Evolutionary conservation across 2,113 vertebrate genomes (phyloP), one percentile per base, ranked within the genome.

Genomic region (Psettodes erumei): DNA sequence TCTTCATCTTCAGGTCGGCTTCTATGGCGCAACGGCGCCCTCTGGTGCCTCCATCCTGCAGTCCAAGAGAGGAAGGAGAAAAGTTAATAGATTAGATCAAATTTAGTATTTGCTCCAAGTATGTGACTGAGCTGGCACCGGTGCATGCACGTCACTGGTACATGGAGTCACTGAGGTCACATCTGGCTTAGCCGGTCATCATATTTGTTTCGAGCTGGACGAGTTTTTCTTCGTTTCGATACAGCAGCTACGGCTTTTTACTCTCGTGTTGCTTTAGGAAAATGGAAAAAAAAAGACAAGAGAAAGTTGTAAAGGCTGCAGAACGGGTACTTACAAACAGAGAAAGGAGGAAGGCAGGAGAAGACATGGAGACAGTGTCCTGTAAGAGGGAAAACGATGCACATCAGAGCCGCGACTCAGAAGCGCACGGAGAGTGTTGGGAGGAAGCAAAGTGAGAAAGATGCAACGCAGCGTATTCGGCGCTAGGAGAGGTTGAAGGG

Each of bases 301-400:
- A 45, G 50, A 60, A 30, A 9, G 13, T 38, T 58, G 8, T 37
- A 32, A 47, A 21, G 42, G 38, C 62, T 81, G 21, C 6, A 78
- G 50, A 33, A 42, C 8, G 48, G 91, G 94, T 98, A 98, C 98
- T 99, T 97, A 99, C 98, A 97, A 99, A 99, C 88, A 99, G 97
- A 95, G 97, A 99, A 93, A 99, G 96, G 91, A 98, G 96, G 94
- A 99, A 99, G 93, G 98, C 97, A 94, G 97, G 97, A 94, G 97
- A 99, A 86, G 97, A 97, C 98, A 99, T 98, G 93, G 97, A 96
- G 92, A 98, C 96, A 94, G 95, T 94, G 95, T 99, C 98, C 97
- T 99, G 95, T 94, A 94, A 96, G 93, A 96, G 93, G n/a, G 92
- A 94, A 93, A 94, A 95, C 79, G 90, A 83, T 33, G 40, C 6